Evolutionary conservation across 2,888 invertebrate species (phyloP).

Genomic region (Laspeyria flexula): DNA sequence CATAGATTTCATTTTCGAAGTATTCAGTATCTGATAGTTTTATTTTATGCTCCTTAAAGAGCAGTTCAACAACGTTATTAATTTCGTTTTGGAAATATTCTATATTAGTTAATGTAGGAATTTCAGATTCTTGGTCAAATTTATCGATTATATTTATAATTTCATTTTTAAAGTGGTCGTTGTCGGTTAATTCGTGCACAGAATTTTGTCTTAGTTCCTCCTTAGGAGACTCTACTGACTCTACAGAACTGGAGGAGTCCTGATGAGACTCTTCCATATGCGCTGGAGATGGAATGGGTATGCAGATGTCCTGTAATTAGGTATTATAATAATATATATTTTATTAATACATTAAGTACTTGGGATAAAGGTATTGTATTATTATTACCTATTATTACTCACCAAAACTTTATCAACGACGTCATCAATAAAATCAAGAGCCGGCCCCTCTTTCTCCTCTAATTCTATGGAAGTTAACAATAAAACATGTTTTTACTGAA

Average conservation of each 20-base stretch:
- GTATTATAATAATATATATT: neutral
- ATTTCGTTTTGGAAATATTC: neutral
- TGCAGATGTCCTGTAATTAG: slow-evolving; percentile 42
- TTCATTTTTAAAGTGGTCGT: neutral
- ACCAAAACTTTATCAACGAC: slow-evolving; percentile 65
- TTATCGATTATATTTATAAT: neutral
- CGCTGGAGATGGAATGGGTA: slow-evolving; percentile 12
- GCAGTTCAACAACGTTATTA: neutral
- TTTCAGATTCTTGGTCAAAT: neutral
- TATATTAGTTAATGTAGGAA: neutral
- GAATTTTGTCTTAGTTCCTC: neutral
- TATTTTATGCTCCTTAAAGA: neutral
- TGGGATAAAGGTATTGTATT: too few relatives aligned
- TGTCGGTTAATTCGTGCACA: neutral
- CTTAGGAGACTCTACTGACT: neutral
- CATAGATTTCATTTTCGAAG: slow-evolving; percentile 37
- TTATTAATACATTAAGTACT: too few relatives aligned
- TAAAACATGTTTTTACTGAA: neutral
- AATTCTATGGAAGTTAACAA: slow-evolving; percentile 57
- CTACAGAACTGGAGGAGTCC: neutral
- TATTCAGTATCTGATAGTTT: slow-evolving; percentile 12
- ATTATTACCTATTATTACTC: slow-evolving; percentile 40
- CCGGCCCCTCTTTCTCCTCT: slow-evolving; percentile 72
- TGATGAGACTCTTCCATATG: neutral
- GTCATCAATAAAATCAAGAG: slow-evolving; percentile 69